Evolutionary conservation across 2,113 vertebrate species (phyloP).

Genomic region (Dasyornis broadbenti): DNA sequence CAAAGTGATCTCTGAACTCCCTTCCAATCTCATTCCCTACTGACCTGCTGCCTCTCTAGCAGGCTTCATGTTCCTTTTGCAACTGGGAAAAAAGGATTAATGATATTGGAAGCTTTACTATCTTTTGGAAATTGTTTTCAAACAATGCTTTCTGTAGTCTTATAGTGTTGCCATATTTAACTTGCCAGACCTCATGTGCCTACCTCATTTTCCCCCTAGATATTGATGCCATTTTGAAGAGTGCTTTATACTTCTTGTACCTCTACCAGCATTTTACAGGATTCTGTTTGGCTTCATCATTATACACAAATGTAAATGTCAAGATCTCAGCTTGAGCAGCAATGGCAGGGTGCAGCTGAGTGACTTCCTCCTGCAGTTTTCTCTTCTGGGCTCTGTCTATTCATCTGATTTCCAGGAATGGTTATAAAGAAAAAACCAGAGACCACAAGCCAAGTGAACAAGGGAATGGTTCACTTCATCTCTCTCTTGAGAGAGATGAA

Average conservation of each 20-base stretch:
- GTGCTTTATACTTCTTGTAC: background rate
- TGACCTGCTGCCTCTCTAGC: background rate
- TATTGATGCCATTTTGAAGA: background rate
- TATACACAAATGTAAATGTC: background rate
- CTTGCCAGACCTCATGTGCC: background rate
- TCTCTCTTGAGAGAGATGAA: background rate
- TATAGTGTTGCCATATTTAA: background rate
- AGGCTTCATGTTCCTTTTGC: background rate
- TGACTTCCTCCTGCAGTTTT: background rate
- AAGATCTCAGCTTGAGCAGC: background rate
- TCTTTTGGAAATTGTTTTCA: background rate
- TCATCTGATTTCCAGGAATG: background rate
- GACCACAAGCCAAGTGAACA: background rate
- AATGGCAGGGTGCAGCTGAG: background rate
- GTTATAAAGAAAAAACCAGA: background rate
- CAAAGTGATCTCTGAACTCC: background rate
- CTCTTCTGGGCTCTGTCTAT: background rate
- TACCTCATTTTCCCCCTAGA: background rate
- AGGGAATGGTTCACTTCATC: background rate
- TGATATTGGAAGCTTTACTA: background rate
- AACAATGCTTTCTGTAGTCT: background rate
- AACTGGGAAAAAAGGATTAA: background rate
- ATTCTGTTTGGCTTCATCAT: background rate
- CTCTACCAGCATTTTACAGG: background rate
- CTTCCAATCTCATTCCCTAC: background rate